Evolutionary conservation across 2,888 invertebrate genomes (phyloP), one percentile per base, ranked within the genome.

Genomic region (Dromius quadrimaculatus): DNA sequence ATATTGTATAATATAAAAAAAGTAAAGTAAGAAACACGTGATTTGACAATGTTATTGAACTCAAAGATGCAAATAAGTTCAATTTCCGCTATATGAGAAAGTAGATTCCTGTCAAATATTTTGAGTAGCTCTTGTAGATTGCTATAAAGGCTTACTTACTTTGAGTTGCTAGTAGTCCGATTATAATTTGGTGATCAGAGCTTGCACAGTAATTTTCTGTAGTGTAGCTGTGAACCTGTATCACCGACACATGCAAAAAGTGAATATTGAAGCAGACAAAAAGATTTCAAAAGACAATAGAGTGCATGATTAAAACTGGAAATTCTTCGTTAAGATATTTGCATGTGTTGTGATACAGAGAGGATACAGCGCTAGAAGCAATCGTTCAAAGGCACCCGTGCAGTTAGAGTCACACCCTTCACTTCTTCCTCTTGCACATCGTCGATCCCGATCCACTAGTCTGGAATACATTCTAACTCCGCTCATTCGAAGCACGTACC

Each of bases 401-500:
- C 68, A 68, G 70, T 70, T 47, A 62, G 50, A 70, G 61, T 38
- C 70, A 62, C 61, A 62, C 72, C 77, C 76, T 73, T 76, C 77
- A 74, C 74, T 77, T 73, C 76, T 77, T 74, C 75, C 77, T 76
- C 74, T 77, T 75, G 77, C 47, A 62, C 70, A 76, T 75, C 76
- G 75, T 72, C 74, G 75, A 71, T 77, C 77, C 75, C 78, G 77
- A 71, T 78, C 77, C 73, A 76, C 77, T 75, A 78, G 78, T 76
- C 76, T 78, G 78, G 78, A 78, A 74, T 77, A 78, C 73, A 75
- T 78, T 76, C 75, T 78, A 76, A 78, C 77, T 75, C 78, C 78
- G 74, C 74, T 78, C 75, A 77, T 78, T 69, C 73, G 78, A 74
- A 78, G 78, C 75, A 77, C 77, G 17, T 74, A 76, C 73, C 76